phyloP scores from a whole-genome alignment of 2,113 vertebrate genomes.

The Dunckerocampus dactyliophorus region DNA sequence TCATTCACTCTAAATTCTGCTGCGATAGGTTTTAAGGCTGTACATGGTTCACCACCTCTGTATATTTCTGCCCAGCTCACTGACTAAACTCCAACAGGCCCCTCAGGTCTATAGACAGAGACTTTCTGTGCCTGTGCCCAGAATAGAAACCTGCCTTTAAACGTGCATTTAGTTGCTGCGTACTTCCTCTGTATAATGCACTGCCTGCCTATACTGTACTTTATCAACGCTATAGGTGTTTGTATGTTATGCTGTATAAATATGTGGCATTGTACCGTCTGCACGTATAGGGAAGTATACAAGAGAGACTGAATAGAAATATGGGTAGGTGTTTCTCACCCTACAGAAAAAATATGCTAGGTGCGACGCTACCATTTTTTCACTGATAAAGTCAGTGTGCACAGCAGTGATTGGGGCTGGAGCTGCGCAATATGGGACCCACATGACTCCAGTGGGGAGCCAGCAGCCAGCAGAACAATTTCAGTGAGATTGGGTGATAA shows the following conservation, averaged over 20 bases:
- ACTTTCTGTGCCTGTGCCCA: too few species aligned
- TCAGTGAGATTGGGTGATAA: slow-evolving; percentile 5
- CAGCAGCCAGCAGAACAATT: slow-evolving; percentile 3
- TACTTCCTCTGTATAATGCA: too few species aligned
- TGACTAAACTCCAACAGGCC: too few species aligned
- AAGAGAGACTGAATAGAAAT: not conserved
- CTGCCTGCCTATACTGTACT: not conserved
- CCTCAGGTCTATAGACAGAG: too few species aligned
- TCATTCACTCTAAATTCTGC: too few species aligned
- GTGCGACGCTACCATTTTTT: not conserved
- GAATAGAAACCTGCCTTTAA: too few species aligned
- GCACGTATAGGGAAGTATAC: not conserved
- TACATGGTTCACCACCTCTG: too few species aligned
- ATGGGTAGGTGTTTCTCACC: not conserved
- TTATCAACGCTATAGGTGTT: not conserved
- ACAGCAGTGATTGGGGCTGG: not conserved
- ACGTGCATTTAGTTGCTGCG: too few species aligned
- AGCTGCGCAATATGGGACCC: not conserved
- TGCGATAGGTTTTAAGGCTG: too few species aligned
- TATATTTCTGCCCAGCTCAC: too few species aligned
- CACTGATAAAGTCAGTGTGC: not conserved
- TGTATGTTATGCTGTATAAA: not conserved
- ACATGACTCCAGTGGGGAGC: not conserved
- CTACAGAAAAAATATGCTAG: not conserved
- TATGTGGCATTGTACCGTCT: not conserved